A percentile compares a stretch with the other conserved stretches of the same genome.
These are phyloP conservation scores for Catamblyrhynchus diadema DNA, from an alignment of 2,797 vertebrate genomes.

Conservation along the genomic window DNA sequence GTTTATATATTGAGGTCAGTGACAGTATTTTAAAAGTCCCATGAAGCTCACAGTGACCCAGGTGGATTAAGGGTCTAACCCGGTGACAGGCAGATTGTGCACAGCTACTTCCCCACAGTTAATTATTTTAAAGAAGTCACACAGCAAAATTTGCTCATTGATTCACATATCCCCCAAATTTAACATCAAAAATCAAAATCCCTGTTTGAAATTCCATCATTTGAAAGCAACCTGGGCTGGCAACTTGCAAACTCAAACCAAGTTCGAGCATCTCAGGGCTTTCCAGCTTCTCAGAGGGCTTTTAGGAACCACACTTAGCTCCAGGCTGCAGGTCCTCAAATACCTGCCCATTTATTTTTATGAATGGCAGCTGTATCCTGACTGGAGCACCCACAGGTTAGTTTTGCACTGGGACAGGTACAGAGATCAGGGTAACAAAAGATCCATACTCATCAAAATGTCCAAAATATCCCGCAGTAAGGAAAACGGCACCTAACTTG, in stretches of 20 bases:
- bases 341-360: background rate
- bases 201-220: background rate
- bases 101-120: background rate
- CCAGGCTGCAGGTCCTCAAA: background rate
- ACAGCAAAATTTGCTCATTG: background rate
- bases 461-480: background rate
- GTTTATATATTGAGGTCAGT: background rate
- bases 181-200: background rate
- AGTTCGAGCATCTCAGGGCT: background rate
- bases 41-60: background rate
- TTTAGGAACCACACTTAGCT: background rate
- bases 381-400: background rate
- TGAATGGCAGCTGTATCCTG: background rate
- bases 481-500: background rate
- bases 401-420: fast-evolving
- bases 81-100: background rate
- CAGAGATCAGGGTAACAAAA: background rate
- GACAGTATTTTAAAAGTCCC: background rate
- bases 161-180: background rate
- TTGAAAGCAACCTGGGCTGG: background rate
- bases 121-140: background rate
- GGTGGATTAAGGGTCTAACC: background rate
- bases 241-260: background rate
- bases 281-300: background rate
- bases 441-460: background rate